These are phyloP conservation scores for Acleris cristana DNA, from an alignment of 2,888 invertebrate species.

Conservation along the genomic window DNA sequence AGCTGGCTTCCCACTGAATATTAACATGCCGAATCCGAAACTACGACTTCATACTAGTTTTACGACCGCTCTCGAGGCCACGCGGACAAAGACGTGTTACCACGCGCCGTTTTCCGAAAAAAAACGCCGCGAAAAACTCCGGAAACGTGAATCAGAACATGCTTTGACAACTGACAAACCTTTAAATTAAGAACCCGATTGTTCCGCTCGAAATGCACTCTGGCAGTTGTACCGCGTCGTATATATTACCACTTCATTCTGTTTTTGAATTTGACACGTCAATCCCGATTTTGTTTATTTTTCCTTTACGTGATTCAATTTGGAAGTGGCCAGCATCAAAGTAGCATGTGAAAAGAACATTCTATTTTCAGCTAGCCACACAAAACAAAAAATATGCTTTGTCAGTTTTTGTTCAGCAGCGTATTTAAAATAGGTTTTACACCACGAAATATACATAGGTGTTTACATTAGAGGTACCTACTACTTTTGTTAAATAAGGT, in stretches of 20 bases:
- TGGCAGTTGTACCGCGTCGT: slow-evolving; percentile 1
- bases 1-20: slow-evolving; percentile 74
- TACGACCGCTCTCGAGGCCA: slow-evolving; percentile 69
- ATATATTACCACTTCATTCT: slow-evolving; percentile 42
- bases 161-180: slow-evolving; percentile 45
- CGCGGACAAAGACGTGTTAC: slow-evolving; percentile 44
- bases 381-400: background rate
- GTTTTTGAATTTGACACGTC: slow-evolving; percentile 53
- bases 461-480: background rate
- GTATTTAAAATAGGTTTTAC: no score
- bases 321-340: slow-evolving; percentile 2
- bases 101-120: slow-evolving; percentile 45
- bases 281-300: slow-evolving; percentile 41
- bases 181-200: slow-evolving; percentile 48
- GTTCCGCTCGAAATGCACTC: slow-evolving; percentile 23
- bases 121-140: slow-evolving; percentile 19
- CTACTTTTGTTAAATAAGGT: no score
- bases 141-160: slow-evolving; percentile 33
- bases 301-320: slow-evolving; percentile 27
- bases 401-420: background rate
- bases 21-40: slow-evolving; percentile 61
- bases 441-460: background rate
- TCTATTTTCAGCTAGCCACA: background rate
- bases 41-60: slow-evolving; percentile 61
- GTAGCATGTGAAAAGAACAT: slow-evolving; percentile 1